Conservation (phyloP, 2,113 vertebrate species). For the Bujurquina vittata region DNA sequence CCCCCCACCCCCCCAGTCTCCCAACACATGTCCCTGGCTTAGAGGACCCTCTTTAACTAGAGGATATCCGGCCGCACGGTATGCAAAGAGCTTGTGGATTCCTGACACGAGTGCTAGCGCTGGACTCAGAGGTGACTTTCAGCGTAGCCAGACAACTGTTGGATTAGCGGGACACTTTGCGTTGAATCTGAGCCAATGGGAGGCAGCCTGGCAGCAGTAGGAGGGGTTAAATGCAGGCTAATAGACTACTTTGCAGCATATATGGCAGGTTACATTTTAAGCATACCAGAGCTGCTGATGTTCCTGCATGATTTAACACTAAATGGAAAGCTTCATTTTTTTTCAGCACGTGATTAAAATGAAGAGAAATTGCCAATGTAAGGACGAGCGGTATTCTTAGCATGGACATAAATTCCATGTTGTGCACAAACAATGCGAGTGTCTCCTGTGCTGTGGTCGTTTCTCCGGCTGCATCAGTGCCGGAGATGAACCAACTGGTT, state of each 20-base stretch:
- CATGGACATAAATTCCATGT: neutral
- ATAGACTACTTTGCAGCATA: conserved; percentile 35
- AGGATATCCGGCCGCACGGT: conserved; percentile 76
- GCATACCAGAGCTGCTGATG: neutral
- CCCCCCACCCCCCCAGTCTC: conserved; percentile 46
- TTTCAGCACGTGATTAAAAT: neutral
- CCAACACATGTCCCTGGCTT: conserved; percentile 74
- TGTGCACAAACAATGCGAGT: neutral
- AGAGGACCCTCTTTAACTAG: conserved; percentile 74
- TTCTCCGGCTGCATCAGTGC: too few species aligned
- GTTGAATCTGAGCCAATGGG: conserved; percentile 65
- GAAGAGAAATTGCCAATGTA: neutral
- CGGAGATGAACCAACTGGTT: conserved; percentile 64
- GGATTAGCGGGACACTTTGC: conserved; percentile 68
- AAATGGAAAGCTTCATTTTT: neutral
- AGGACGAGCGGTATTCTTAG: neutral
- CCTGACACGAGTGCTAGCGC: conserved; percentile 64
- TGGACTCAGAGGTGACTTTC: conserved; percentile 75
- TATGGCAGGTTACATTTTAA: conserved; percentile 35
- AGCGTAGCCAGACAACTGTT: conserved; percentile 72
- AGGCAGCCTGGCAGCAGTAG: conserved; percentile 31
- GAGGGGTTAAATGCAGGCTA: conserved; percentile 37
- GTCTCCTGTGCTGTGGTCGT: neutral
- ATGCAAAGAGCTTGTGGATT: conserved; percentile 75
- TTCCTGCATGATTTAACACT: neutral